Evolutionary conservation across 1,140 invertebrate species (phyloP).

Genomic region (Dendroctonus ponderosae): DNA sequence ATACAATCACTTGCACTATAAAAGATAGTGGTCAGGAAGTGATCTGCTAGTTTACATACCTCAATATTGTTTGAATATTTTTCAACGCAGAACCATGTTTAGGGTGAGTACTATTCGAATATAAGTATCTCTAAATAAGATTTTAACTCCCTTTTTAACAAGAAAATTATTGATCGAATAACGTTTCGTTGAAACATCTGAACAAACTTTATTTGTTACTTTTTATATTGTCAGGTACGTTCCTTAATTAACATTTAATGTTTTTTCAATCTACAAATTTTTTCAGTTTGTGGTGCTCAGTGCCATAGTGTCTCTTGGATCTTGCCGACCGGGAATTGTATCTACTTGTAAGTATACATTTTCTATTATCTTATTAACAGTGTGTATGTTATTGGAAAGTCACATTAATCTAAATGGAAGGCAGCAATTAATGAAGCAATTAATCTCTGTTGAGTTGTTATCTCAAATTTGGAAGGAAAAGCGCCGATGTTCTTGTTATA

Average conservation of each 20-base stretch:
- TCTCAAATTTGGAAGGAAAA: not conserved
- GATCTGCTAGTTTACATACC: slow-evolving; percentile 20
- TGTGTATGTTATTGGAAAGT: not conserved
- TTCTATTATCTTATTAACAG: slow-evolving; percentile 4
- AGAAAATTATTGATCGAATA: no score
- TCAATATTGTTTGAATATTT: slow-evolving; percentile 14
- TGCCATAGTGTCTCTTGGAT: slow-evolving; percentile 12
- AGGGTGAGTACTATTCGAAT: slow-evolving; percentile 20
- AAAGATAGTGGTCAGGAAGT: slow-evolving; percentile 32
- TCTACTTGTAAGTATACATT: slow-evolving; percentile 26
- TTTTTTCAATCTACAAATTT: not conserved
- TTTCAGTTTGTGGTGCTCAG: slow-evolving; percentile 28
- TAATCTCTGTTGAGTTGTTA: not conserved
- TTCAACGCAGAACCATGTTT: slow-evolving; percentile 10
- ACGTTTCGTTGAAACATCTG: no score
- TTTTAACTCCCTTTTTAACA: no score
- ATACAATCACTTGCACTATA: slow-evolving; percentile 32
- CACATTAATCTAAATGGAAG: not conserved
- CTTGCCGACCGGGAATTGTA: slow-evolving; percentile 29
- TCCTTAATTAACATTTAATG: no score
- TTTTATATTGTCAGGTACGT: no score
- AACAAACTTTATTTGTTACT: no score
- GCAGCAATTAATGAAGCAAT: not conserved
- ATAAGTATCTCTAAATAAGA: no score
- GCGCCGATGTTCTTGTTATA: not conserved